Evolutionary conservation across 2,113 vertebrate genomes (phyloP).

Genomic region (Formicarius rufipectus): DNA sequence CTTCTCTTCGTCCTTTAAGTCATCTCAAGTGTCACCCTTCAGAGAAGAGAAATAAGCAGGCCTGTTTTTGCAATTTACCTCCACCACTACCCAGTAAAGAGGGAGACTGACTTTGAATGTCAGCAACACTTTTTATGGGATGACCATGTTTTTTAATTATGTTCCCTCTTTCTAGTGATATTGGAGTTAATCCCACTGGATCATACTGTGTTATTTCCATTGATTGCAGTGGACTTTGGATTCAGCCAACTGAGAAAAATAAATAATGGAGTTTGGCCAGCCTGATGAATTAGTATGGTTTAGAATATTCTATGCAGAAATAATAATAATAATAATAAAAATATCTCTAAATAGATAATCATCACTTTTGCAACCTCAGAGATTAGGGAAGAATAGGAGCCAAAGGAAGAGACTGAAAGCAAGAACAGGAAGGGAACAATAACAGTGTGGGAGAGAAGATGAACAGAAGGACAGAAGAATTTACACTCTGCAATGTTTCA

Average conservation of each 20-base stretch:
- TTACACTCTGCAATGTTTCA: background rate
- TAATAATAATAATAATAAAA: too few species aligned
- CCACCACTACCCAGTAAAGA: background rate
- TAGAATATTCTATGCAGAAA: background rate
- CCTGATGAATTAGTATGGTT: background rate
- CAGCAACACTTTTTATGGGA: background rate
- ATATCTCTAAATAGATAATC: background rate
- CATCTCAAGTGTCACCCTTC: background rate
- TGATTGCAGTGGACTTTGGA: background rate
- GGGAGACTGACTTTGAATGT: background rate
- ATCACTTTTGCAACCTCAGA: background rate
- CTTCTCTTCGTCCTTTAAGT: background rate
- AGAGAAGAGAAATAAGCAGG: background rate
- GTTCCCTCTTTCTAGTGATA: background rate
- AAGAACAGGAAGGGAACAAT: background rate
- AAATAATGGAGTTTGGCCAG: background rate
- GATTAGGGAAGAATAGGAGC: background rate
- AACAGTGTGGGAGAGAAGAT: background rate
- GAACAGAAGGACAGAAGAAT: background rate
- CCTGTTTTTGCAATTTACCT: background rate
- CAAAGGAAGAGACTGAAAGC: background rate
- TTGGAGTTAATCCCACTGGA: background rate
- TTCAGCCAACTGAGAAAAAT: background rate
- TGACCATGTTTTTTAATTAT: background rate
- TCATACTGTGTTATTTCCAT: background rate